These are phyloP conservation scores for Theonella swinhoei DNA, from an alignment of 37 sponge, comb jelly and placozoan species.

Conservation along the genomic window DNA sequence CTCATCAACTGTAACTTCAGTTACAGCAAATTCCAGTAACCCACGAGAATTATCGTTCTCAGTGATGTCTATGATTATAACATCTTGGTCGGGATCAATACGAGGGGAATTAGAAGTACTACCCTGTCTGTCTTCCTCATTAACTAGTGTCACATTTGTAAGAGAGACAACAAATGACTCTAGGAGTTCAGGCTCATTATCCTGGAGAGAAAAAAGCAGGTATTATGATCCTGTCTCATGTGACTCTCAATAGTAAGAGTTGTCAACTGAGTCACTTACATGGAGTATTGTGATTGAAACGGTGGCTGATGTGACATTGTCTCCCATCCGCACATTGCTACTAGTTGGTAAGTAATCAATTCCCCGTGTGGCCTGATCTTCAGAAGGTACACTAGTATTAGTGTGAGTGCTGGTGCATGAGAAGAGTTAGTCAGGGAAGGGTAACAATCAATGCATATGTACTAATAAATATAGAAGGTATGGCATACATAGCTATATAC, in stretches of 20 bases:
- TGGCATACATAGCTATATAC: too few relatives aligned
- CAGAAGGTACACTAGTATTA: neutral
- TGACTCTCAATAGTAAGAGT: neutral
- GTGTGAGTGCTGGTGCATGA: constrained; percentile 32
- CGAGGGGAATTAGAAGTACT: constrained; percentile 50
- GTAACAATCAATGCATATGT: too few relatives aligned
- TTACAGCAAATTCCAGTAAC: constrained; percentile 41
- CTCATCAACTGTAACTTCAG: constrained; percentile 53
- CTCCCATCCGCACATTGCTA: constrained; percentile 28
- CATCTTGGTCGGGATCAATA: constrained; percentile 10
- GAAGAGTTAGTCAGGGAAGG: neutral
- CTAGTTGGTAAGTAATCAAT: constrained; percentile 51
- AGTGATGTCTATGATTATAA: constrained; percentile 38
- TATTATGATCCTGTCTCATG: neutral
- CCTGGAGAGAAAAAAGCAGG: constrained; percentile 27
- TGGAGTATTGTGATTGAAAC: constrained; percentile 68
- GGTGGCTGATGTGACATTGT: constrained; percentile 40
- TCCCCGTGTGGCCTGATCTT: constrained; percentile 18
- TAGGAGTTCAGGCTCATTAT: constrained; percentile 60
- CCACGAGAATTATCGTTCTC: constrained; percentile 80
- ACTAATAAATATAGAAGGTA: too few relatives aligned
- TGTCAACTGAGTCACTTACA: constrained; percentile 50
- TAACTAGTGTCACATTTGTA: constrained; percentile 57
- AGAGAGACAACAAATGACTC: constrained; percentile 79
- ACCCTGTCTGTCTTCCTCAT: constrained; percentile 48